Base-by-base conservation (phyloP, 2,113 vertebrate genomes). In the Etheostoma spectabile region DNA sequence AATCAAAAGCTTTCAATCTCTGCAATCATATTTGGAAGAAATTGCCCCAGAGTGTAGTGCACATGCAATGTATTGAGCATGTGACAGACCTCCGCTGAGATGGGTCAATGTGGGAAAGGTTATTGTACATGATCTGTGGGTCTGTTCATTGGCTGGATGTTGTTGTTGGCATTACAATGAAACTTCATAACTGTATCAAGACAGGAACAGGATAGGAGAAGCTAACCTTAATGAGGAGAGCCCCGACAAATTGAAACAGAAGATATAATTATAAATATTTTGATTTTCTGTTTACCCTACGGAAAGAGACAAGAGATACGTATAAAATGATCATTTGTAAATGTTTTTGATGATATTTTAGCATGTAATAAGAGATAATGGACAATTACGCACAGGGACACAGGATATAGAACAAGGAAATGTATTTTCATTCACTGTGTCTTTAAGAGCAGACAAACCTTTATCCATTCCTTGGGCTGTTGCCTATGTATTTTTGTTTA, bases 1-100 rank as follows among this genome's bases (percentile, higher is more conserved):
- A 98, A 99, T 99, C 97, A 99, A 99, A 98, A 96, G 94, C 96
- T 98, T 99, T 99, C 98, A 99, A 98, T 99, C 98, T 97, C 96
- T 95, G 94, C 97, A 98, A 98, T 97, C 96, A 95, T 97, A 96
- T 99, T 98, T 97, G 94, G 95, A 94, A 95, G 95, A 95, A 96
- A 96, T 96, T 95, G 95, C 95, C 96, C 94, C 88, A 90, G 91
- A 96, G 95, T 95, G 92, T 94, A 94, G 95, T 93, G 95, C 96
- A 96, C 93, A 95, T 95, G 95, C 93, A 96, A 97, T 96, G 96
- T 95, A 96, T 95, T 93, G 96, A 96, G 96, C 96, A 94, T 97
- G 96, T 97, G 96, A 98, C 96, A 96, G 93, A 93, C 95, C 96
- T 67, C 1, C 94, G 95, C 95, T 95, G 91, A 62, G 95, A 95